Conservation (phyloP, 2,797 vertebrate species). For the Microchirus variegatus region DNA sequence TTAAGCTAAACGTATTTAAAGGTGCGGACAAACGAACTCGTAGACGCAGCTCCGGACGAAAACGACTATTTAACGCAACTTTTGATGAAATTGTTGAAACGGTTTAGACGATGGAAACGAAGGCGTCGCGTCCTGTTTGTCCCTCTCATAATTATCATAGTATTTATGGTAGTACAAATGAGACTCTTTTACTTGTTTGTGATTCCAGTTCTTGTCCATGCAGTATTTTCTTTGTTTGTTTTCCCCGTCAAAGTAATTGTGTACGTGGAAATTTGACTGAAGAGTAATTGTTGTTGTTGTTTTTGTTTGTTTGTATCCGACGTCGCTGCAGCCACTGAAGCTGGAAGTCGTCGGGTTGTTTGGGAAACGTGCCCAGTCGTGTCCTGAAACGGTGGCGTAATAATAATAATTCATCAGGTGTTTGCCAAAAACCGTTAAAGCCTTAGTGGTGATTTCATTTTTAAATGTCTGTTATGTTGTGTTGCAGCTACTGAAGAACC, state of each 20-base stretch:
- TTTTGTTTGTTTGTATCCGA: constrained; percentile 33
- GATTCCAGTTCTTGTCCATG: constrained; percentile 45
- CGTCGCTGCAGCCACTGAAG: constrained; percentile 8
- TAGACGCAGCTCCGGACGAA: constrained; percentile 19
- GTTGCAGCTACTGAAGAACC: constrained; percentile 19
- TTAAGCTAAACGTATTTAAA: constrained; percentile 24
- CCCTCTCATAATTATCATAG: constrained; percentile 37
- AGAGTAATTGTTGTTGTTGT: constrained; percentile 25
- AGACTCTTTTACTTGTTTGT: constrained; percentile 36
- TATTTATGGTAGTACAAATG: constrained; percentile 52
- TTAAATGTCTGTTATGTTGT: constrained; percentile 18
- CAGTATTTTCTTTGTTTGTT: constrained; percentile 59
- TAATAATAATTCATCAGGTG: constrained; percentile 5
- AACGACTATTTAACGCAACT: constrained; percentile 20
- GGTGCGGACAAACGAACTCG: constrained; percentile 12
- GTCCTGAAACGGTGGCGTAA: background rate
- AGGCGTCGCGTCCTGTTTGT: constrained; percentile 39
- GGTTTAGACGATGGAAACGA: constrained; percentile 19
- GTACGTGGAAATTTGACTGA: constrained; percentile 45
- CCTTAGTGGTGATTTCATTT: constrained; percentile 23
- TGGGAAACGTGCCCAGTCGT: background rate
- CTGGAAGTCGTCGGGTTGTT: constrained; percentile 26
- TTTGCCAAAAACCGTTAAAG: constrained; percentile 42
- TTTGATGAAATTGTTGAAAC: constrained; percentile 26
- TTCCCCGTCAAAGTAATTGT: constrained; percentile 27